A percentile compares a stretch with the other conserved stretches of the same genome.
Conservation (phyloP, 2,113 vertebrate genomes). For the Rhegmatorhina hoffmannsi region DNA sequence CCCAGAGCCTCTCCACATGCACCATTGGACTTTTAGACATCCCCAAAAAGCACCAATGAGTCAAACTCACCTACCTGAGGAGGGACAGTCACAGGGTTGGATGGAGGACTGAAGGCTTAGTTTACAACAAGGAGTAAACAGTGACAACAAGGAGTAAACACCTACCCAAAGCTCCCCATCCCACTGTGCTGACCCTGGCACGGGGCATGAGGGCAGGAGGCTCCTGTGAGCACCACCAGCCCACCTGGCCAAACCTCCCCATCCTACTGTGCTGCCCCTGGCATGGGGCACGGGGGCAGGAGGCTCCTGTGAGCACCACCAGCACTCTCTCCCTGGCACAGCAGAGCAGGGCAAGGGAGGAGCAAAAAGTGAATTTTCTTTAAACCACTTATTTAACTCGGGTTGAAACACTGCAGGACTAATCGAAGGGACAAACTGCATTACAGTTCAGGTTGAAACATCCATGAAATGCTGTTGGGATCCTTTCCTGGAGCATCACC, state of each 20-base stretch:
- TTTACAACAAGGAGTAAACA: neutral
- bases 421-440: neutral
- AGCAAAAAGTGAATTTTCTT: neutral
- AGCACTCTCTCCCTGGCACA: neutral
- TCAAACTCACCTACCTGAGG: accelerated
- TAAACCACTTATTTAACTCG: neutral
- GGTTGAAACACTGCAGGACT: neutral
- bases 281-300: accelerated
- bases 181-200: neutral
- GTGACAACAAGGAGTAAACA: neutral
- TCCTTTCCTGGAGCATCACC: neutral
- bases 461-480: neutral
- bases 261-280: neutral
- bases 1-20: neutral
- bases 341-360: neutral
- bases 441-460: neutral
- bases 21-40: accelerated
- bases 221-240: neutral
- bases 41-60: neutral
- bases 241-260: neutral
- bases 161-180: neutral
- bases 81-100: accelerated
- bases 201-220: neutral
- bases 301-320: neutral
- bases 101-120: neutral